Conservation (phyloP, 2,797 vertebrate genomes). For the Rhinatrema bivittatum region DNA sequence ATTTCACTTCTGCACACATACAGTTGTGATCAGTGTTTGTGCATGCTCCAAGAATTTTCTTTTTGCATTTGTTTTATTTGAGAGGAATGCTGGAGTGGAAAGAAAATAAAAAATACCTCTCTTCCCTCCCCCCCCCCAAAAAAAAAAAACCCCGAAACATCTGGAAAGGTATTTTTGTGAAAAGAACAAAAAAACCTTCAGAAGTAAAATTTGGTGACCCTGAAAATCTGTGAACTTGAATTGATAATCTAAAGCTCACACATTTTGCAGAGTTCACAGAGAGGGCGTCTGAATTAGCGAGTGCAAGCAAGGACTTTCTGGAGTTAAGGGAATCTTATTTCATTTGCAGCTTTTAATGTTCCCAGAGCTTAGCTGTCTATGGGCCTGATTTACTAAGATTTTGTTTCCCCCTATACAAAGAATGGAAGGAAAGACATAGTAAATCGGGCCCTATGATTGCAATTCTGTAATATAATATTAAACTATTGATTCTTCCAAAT, state of each 20-base stretch:
- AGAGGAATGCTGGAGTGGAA: constrained; percentile 18
- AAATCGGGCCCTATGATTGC: too few species aligned
- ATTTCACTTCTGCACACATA: constrained; percentile 26
- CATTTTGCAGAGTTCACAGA: constrained; percentile 1
- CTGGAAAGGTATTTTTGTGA: constrained; percentile 2
- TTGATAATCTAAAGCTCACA: constrained; percentile 3
- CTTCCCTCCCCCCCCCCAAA: constrained; percentile 13
- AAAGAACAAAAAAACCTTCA: constrained; percentile 9
- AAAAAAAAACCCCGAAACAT: constrained; percentile 14
- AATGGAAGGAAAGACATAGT: too few species aligned
- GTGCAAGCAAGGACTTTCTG: too few species aligned
- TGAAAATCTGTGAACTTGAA: constrained; percentile 9
- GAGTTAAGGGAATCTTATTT: too few species aligned
- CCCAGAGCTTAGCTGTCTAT: too few species aligned
- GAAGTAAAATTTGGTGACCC: not conserved
- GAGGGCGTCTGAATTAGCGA: too few species aligned
- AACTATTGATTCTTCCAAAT: too few species aligned
- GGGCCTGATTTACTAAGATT: too few species aligned
- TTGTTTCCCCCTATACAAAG: too few species aligned
- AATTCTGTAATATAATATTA: too few species aligned
- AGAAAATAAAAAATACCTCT: constrained; percentile 8
- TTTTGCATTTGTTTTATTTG: constrained; percentile 35
- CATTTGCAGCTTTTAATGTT: too few species aligned
- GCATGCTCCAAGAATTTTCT: constrained; percentile 35
- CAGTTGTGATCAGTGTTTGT: constrained; percentile 15